Conservation (phyloP, 2,113 vertebrate species). For the Cololabis saira region DNA sequence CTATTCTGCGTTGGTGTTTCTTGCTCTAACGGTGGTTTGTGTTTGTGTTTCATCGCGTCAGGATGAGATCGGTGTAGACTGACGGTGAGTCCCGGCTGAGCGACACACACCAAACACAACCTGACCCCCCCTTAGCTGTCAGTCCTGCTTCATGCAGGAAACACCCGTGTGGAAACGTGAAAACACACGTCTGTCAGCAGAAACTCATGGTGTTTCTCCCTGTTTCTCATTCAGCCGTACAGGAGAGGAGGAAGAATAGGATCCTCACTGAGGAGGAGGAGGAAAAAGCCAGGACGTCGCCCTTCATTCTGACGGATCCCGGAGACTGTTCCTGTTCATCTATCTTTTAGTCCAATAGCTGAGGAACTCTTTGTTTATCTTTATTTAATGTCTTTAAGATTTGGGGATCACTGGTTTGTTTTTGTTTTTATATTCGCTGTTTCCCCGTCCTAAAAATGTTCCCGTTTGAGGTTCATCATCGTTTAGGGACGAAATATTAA, state of each 20-base stretch:
- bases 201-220: background rate
- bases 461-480: background rate
- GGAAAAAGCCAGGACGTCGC: background rate
- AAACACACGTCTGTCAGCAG: too few species aligned
- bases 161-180: too few species aligned
- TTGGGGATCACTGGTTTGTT: background rate
- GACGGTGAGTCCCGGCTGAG: constrained; percentile 32
- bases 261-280: constrained; percentile 30
- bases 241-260: constrained; percentile 39
- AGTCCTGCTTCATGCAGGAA: too few species aligned
- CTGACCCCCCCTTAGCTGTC: too few species aligned
- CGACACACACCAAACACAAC: too few species aligned
- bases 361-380: background rate
- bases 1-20: background rate
- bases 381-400: background rate
- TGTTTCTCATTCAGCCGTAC: constrained; percentile 20
- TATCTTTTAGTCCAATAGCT: constrained; percentile 3
- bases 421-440: too few species aligned
- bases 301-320: constrained; percentile 3
- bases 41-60: constrained; percentile 25
- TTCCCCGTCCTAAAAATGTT: background rate
- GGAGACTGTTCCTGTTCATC: background rate
- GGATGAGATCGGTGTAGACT: constrained; percentile 37
- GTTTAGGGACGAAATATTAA: background rate
- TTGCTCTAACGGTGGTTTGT: constrained; percentile 7